Percentiles rank a stretch among this genome's conserved stretches.
These are phyloP conservation scores for Koerneria pararmatus DNA, from an alignment of 2,888 invertebrate genomes.

Conservation along the genomic window DNA sequence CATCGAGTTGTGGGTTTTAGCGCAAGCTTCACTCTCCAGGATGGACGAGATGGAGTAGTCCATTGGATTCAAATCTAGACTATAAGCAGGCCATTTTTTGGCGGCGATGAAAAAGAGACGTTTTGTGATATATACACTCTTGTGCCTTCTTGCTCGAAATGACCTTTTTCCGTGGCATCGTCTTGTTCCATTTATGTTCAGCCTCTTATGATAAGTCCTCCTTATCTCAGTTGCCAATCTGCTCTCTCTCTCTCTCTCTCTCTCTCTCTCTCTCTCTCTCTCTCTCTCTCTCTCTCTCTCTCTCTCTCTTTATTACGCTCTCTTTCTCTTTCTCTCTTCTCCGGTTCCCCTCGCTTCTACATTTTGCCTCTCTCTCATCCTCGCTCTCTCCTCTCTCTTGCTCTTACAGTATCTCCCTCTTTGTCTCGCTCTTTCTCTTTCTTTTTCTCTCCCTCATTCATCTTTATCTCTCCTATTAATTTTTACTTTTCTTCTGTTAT, in stretches of 20 bases:
- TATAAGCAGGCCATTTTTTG: too few relatives aligned
- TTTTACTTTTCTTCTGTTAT: constrained; percentile 3
- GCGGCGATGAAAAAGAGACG: too few relatives aligned
- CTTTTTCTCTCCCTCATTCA: constrained; percentile 9
- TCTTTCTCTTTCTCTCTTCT: constrained; percentile 16
- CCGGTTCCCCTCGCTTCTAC: constrained; percentile 16
- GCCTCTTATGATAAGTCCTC: background rate
- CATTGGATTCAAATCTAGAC: too few relatives aligned
- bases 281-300: constrained; percentile 2
- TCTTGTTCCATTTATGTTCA: background rate
- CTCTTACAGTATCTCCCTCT: constrained; percentile 23
- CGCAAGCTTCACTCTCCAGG: too few relatives aligned
- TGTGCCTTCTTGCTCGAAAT: too few relatives aligned
- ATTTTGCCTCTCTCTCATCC: constrained; percentile 16
- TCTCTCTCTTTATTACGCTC: constrained; percentile 17
- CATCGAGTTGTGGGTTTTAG: too few relatives aligned
- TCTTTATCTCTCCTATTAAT: constrained; percentile 6
- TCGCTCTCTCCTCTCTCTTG: constrained; percentile 18
- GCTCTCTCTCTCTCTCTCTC: constrained; percentile 10
- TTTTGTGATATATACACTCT: too few relatives aligned
- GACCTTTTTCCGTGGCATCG: too few relatives aligned
- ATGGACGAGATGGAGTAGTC: too few relatives aligned
- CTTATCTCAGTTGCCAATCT: too few relatives aligned
- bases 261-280: constrained; percentile 7
- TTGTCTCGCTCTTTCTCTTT: background rate